Conservation (phyloP, 2,888 invertebrate species). For the Platycnemis pennipes region DNA sequence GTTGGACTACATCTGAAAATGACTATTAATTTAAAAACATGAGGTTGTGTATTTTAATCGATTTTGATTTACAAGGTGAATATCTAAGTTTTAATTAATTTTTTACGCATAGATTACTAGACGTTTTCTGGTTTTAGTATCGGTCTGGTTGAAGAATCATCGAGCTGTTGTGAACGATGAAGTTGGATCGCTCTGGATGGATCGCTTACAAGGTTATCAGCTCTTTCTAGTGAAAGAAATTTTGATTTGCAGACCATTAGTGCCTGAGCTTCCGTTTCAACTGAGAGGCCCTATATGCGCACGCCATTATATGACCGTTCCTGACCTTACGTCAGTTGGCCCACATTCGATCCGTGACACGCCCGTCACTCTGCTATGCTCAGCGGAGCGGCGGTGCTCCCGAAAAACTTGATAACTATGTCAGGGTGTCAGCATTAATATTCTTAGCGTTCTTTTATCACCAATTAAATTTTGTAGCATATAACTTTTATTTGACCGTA, state of each 20-base stretch:
- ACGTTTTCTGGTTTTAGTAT: too few species aligned
- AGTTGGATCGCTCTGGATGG: neutral
- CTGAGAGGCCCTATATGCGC: neutral
- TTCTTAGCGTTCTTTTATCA: neutral
- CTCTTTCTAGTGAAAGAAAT: neutral
- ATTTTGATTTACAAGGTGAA: too few species aligned
- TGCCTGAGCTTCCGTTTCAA: conserved; percentile 55
- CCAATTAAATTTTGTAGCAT: neutral
- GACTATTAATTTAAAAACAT: too few species aligned
- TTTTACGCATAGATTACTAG: too few species aligned
- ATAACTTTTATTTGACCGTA: neutral
- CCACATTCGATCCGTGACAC: conserved; percentile 40
- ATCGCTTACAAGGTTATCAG: neutral
- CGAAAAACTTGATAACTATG: conserved; percentile 47
- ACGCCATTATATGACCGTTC: neutral
- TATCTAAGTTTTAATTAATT: too few species aligned
- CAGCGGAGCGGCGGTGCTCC: conserved; percentile 9
- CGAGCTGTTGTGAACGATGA: neutral
- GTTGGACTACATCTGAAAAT: too few species aligned
- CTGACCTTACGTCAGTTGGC: conserved; percentile 30
- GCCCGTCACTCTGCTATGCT: neutral
- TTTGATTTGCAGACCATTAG: neutral
- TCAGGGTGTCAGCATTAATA: conserved; percentile 45
- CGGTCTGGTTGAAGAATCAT: too few species aligned
- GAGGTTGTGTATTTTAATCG: too few species aligned